These are phyloP conservation scores for Fulmarus glacialis DNA, from an alignment of 2,113 vertebrate species.

Conservation along the genomic window DNA sequence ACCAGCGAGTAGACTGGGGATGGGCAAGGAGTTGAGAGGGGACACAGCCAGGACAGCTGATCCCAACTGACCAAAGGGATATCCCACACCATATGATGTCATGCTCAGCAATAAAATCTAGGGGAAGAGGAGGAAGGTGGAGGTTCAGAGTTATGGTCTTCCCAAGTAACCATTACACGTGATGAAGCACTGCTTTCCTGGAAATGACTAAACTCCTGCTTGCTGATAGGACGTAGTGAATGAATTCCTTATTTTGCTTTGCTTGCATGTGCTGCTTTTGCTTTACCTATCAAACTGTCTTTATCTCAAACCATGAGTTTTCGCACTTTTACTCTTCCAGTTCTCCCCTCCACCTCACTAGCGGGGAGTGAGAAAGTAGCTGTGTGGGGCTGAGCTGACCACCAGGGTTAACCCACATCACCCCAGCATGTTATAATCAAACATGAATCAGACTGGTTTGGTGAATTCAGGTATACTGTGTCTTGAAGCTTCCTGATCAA, in stretches of 20 bases:
- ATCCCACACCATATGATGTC: background rate
- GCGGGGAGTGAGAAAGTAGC: fast-evolving
- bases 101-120: background rate
- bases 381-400: background rate
- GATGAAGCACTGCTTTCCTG: background rate
- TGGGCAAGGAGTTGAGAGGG: background rate
- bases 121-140: background rate
- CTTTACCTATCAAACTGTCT: background rate
- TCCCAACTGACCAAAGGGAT: background rate
- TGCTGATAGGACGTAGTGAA: background rate
- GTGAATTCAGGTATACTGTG: background rate
- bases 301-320: fast-evolving
- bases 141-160: background rate
- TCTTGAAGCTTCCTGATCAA: background rate
- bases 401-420: background rate
- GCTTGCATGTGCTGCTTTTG: background rate
- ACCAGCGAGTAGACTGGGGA: background rate
- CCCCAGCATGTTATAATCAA: background rate
- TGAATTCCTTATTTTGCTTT: background rate
- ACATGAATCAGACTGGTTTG: background rate
- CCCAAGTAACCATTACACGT: background rate
- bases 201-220: background rate
- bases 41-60: background rate
- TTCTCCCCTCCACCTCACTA: background rate
- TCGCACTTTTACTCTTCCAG: background rate